phyloP scores from a whole-genome alignment of 1,140 invertebrate genomes.

The Propsilocerus akamusi region DNA sequence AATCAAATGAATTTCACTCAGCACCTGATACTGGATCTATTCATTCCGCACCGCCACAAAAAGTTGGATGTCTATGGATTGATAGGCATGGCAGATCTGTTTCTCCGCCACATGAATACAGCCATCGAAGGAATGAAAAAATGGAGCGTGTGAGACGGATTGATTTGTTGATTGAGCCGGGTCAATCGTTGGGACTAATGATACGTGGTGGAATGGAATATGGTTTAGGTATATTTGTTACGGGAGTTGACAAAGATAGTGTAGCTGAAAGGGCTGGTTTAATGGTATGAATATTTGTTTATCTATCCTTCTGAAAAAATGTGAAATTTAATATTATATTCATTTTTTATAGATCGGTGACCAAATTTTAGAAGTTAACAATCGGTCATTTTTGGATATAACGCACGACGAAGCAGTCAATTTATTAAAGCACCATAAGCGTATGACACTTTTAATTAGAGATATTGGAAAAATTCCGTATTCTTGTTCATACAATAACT shows the following conservation, averaged over 20 bases:
- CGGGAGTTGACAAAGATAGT: slow-evolving; percentile 80
- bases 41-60: slow-evolving; percentile 33
- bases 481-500: slow-evolving; percentile 62
- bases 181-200: slow-evolving; percentile 80
- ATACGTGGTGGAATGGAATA: slow-evolving; percentile 86
- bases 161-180: slow-evolving; percentile 69
- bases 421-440: slow-evolving; percentile 69
- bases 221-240: slow-evolving; percentile 86
- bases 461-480: slow-evolving; percentile 85
- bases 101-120: slow-evolving; percentile 58
- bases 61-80: slow-evolving; percentile 82
- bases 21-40: slow-evolving; percentile 29
- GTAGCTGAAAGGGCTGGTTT: slow-evolving; percentile 76
- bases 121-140: slow-evolving; percentile 19
- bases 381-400: slow-evolving; percentile 75
- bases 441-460: slow-evolving; percentile 68
- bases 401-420: slow-evolving; percentile 88
- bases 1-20: slow-evolving; percentile 11
- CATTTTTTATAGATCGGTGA: slow-evolving; percentile 54
- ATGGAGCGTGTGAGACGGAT: slow-evolving; percentile 29
- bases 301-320: too few species aligned
- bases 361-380: slow-evolving; percentile 86
- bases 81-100: slow-evolving; percentile 70
- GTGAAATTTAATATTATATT: slow-evolving; percentile 4
- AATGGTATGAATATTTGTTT: slow-evolving; percentile 41